Percentiles rank a stretch among this genome's conserved stretches.
These are phyloP conservation scores for Hydroisotoma schaefferi DNA, from an alignment of 2,888 invertebrate genomes.

Conservation along the genomic window DNA sequence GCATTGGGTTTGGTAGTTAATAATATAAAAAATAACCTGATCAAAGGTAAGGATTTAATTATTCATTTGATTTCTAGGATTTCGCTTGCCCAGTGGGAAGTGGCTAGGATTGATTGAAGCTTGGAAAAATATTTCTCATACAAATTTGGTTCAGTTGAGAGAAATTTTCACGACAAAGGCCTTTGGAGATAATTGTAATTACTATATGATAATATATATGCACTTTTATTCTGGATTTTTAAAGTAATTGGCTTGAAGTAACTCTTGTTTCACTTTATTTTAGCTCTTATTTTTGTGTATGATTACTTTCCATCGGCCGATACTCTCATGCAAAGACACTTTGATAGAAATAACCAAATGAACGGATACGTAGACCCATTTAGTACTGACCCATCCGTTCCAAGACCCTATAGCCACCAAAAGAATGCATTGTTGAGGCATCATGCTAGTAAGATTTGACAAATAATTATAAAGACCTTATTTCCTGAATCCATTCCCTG, in stretches of 20 bases:
- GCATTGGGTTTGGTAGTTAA: neutral
- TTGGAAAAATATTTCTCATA: slow-evolving; percentile 94
- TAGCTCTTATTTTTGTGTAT: slow-evolving; percentile 93
- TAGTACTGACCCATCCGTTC: slow-evolving; percentile 75
- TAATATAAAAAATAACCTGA: neutral
- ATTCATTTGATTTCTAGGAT: slow-evolving; percentile 60
- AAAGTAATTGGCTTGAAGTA: neutral
- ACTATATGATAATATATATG: neutral
- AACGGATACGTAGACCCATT: slow-evolving; percentile 74
- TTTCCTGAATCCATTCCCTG: neutral
- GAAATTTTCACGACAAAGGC: slow-evolving; percentile 93
- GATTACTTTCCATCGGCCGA: slow-evolving; percentile 90
- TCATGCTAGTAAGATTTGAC: slow-evolving; percentile 52
- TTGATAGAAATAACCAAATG: slow-evolving; percentile 56
- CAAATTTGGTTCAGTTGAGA: slow-evolving; percentile 86
- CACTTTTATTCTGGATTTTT: no score
- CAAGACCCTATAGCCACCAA: slow-evolving; percentile 75
- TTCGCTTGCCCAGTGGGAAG: slow-evolving; percentile 75
- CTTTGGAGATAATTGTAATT: slow-evolving; percentile 91
- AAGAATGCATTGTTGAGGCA: slow-evolving; percentile 76
- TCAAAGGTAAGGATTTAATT: neutral
- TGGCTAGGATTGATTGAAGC: slow-evolving; percentile 80
- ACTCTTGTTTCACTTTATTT: slow-evolving; percentile 49
- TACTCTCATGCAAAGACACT: slow-evolving; percentile 81
- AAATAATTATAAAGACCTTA: neutral